phyloP scores from a whole-genome alignment of 2,797 vertebrate species.

The Selene dorsalis region DNA sequence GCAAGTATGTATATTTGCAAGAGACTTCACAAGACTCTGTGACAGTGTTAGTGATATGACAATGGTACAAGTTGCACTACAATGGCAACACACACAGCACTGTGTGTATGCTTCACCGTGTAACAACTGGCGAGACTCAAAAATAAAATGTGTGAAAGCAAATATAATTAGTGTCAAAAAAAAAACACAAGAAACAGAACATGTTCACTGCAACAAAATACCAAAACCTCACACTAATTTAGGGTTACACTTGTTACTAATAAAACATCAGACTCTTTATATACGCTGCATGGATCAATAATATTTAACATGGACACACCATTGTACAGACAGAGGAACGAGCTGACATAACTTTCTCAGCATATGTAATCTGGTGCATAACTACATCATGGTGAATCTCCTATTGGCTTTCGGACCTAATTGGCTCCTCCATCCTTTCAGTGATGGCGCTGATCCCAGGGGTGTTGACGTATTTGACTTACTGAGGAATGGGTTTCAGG shows the following conservation, averaged over 20 bases:
- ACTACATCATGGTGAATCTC: slow-evolving; percentile 61
- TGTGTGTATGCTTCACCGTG: not conserved
- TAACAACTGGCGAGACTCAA: not conserved
- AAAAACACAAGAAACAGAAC: not conserved
- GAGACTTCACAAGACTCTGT: not conserved
- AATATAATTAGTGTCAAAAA: slow-evolving; percentile 1
- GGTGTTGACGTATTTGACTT: slow-evolving; percentile 62
- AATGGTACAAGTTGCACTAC: slow-evolving; percentile 12
- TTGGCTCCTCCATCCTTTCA: slow-evolving; percentile 68
- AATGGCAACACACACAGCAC: not conserved
- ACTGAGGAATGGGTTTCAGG: slow-evolving; percentile 51
- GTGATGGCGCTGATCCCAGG: slow-evolving; percentile 53
- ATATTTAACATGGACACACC: slow-evolving; percentile 35
- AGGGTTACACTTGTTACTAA: slow-evolving; percentile 1
- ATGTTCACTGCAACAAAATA: not conserved
- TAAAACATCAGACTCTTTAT: slow-evolving; percentile 20
- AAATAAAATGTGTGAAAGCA: slow-evolving; percentile 12
- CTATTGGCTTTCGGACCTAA: slow-evolving; percentile 65
- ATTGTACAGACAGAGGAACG: slow-evolving; percentile 31
- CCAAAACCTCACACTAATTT: not conserved
- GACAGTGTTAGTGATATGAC: slow-evolving; percentile 21
- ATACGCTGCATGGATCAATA: slow-evolving; percentile 32
- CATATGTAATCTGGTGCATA: slow-evolving; percentile 51
- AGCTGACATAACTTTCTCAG: slow-evolving; percentile 48
- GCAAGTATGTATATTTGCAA: slow-evolving; percentile 1